A percentile compares a stretch with the other conserved stretches of the same genome.
Evolutionary conservation across 2,113 vertebrate species (phyloP).

Genomic region (Motacilla tschutschensis): DNA sequence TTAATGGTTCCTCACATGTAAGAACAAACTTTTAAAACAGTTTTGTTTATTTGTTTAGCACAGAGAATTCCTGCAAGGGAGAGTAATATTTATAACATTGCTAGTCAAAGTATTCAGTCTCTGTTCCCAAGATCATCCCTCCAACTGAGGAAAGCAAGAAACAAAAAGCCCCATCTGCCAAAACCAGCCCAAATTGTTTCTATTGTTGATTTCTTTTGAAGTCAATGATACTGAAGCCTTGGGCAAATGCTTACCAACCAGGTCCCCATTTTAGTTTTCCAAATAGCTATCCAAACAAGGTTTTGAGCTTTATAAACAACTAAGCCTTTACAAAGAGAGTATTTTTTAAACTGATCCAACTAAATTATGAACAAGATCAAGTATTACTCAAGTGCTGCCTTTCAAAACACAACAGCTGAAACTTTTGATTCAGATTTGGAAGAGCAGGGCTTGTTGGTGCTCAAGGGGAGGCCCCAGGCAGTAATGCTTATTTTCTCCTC

Average conservation of each 20-base stretch:
- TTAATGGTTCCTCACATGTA: not conserved
- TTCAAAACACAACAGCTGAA: not conserved
- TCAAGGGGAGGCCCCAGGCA: not conserved
- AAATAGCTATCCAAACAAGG: not conserved
- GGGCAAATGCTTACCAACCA: constrained; percentile 11
- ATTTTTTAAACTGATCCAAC: not conserved
- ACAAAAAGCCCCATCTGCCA: constrained; percentile 14
- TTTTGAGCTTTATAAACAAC: not conserved
- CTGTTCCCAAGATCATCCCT: not conserved
- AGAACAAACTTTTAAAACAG: not conserved
- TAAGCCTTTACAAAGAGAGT: not conserved
- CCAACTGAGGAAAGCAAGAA: constrained; percentile 5
- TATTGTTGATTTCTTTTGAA: constrained; percentile 30
- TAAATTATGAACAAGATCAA: not conserved
- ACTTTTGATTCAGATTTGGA: not conserved
- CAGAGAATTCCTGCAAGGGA: constrained; percentile 15
- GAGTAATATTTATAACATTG: constrained; percentile 1
- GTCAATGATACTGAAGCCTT: not conserved
- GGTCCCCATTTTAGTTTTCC: not conserved
- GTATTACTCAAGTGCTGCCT: not conserved
- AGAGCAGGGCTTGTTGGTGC: not conserved
- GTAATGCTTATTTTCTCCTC: not conserved
- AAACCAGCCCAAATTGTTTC: not conserved
- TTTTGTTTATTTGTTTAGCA: constrained; percentile 14
- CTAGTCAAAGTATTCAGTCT: not conserved